Conservation (phyloP, 2,888 invertebrate genomes). For the Willowsia nigromaculata region DNA sequence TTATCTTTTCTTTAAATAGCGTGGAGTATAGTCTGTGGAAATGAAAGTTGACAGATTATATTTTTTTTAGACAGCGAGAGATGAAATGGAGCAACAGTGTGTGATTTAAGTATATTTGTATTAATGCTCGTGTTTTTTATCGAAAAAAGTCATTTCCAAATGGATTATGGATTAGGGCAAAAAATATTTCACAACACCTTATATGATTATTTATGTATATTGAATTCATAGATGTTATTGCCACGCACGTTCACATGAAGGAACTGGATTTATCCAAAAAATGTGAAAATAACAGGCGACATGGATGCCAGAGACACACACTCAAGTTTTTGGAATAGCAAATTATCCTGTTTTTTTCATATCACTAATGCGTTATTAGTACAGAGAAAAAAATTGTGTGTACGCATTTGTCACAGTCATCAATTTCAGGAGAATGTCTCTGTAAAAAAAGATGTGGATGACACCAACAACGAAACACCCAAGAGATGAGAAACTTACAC, state of each 20-base stretch:
- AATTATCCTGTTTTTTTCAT: not conserved
- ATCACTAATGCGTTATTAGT: constrained; percentile 4
- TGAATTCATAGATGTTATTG: not conserved
- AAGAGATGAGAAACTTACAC: not conserved
- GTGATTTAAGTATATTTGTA: not conserved
- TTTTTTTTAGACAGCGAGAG: no score
- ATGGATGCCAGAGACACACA: not conserved
- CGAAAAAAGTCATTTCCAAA: not conserved
- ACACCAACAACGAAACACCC: not conserved
- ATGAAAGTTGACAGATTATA: no score
- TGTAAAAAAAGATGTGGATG: not conserved
- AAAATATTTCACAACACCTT: not conserved
- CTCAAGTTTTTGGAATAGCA: not conserved
- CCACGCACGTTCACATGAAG: not conserved
- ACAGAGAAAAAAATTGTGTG: not conserved
- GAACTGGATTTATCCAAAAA: not conserved
- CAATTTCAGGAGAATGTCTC: constrained; percentile 26
- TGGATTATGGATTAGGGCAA: not conserved
- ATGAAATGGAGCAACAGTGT: not conserved
- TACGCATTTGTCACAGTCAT: constrained; percentile 47
- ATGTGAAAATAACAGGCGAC: not conserved
- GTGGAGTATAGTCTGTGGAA: not conserved
- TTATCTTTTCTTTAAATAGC: no score
- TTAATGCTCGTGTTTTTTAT: no score
- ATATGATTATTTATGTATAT: not conserved